Conservation (phyloP, 2,888 invertebrate species). For the Cantharis nigra region DNA sequence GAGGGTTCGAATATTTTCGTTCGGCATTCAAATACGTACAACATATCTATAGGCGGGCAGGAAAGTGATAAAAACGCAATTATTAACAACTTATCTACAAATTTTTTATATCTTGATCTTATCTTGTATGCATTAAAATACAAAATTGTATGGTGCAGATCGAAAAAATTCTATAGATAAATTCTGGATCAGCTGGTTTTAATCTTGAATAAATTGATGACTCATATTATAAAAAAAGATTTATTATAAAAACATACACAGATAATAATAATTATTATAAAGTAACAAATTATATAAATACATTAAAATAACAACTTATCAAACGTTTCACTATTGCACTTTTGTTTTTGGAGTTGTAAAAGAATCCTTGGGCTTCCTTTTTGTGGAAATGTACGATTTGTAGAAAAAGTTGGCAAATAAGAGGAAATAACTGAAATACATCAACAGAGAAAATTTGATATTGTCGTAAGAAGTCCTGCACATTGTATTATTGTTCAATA, state of each 20-base stretch:
- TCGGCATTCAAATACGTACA: too few relatives aligned
- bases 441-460: slow-evolving; percentile 85
- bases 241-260: neutral
- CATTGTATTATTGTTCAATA: slow-evolving; percentile 71
- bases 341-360: neutral
- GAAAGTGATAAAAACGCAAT: neutral
- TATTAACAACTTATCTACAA: neutral
- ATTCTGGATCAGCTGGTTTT: neutral
- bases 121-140: too few relatives aligned
- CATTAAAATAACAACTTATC: neutral
- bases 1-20: too few relatives aligned
- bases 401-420: slow-evolving; percentile 93
- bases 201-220: neutral
- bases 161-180: neutral
- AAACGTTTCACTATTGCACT: neutral
- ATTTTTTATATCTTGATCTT: neutral
- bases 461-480: slow-evolving; percentile 86
- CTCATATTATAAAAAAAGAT: neutral
- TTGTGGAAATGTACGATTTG: slow-evolving; percentile 77
- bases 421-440: slow-evolving; percentile 94
- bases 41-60: neutral
- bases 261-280: slow-evolving; percentile 17
- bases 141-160: neutral
- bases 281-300: slow-evolving; percentile 13
- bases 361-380: slow-evolving; percentile 34